Percentiles rank a stretch among this genome's conserved stretches.
Conservation (phyloP, 2,888 invertebrate species). For the Tineola bisselliella region DNA sequence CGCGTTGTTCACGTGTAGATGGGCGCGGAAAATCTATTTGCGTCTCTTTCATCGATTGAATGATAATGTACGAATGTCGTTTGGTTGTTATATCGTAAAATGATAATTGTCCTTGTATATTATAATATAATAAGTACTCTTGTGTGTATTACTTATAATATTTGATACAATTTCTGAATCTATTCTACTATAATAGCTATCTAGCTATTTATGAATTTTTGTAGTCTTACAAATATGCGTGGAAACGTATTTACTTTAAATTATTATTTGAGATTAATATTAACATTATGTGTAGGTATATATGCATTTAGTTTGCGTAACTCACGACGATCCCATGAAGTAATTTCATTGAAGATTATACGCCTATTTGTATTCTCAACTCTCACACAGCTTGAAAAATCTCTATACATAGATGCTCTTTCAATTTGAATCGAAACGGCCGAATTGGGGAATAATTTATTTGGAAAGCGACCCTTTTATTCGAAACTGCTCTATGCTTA, state of each 20-base stretch:
- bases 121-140: not conserved
- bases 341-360: slow-evolving; percentile 58
- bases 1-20: not conserved
- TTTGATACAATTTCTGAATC: not conserved
- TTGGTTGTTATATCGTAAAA: not conserved
- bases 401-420: slow-evolving; percentile 58
- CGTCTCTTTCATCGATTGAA: not conserved
- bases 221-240: too few relatives aligned
- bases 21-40: not conserved
- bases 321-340: slow-evolving; percentile 49
- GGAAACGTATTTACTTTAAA: too few relatives aligned
- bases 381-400: slow-evolving; percentile 56
- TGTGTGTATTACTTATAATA: not conserved
- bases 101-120: not conserved
- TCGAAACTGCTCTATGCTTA: slow-evolving; percentile 39
- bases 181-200: too few relatives aligned
- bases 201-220: too few relatives aligned
- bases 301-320: not conserved
- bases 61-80: not conserved
- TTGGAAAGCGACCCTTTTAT: slow-evolving; percentile 51
- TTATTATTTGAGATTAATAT: too few relatives aligned
- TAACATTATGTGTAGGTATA: too few relatives aligned
- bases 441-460: slow-evolving; percentile 61
- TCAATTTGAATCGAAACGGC: slow-evolving; percentile 63
- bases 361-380: slow-evolving; percentile 59